Percentiles rank a stretch among this genome's conserved stretches.
phyloP scores from a whole-genome alignment of 2,113 vertebrate genomes.

The Vimba vimba region DNA sequence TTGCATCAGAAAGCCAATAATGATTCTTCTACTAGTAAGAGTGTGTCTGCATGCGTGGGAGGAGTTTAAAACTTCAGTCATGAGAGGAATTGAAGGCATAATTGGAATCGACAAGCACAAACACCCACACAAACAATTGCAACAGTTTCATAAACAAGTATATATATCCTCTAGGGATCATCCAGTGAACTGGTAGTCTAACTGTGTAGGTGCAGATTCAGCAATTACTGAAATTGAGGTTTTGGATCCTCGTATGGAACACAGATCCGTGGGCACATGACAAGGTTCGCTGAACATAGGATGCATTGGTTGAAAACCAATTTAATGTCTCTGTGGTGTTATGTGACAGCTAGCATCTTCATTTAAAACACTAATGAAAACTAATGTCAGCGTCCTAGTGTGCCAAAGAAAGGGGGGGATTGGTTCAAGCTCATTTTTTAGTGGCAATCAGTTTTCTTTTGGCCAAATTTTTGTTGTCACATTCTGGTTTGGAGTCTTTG shows the following conservation, averaged over 20 bases:
- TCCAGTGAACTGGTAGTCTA: neutral
- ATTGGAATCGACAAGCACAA: constrained; percentile 17
- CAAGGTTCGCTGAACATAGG: neutral
- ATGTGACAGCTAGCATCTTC: neutral
- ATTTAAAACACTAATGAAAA: neutral
- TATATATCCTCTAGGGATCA: neutral
- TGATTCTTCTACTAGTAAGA: neutral
- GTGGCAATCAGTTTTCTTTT: neutral
- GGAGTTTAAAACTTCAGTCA: neutral
- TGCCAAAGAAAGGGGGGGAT: too few species aligned
- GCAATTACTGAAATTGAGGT: neutral
- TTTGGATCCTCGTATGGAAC: neutral
- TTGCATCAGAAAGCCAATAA: constrained; percentile 2
- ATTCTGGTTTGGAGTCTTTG: neutral
- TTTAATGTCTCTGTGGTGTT: neutral
- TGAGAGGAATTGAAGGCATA: neutral
- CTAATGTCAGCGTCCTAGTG: too few species aligned
- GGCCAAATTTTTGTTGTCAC: neutral
- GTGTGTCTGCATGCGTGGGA: neutral
- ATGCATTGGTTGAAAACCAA: neutral
- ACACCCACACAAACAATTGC: constrained; percentile 1
- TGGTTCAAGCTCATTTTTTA: neutral
- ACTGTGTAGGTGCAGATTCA: neutral
- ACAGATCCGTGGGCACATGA: neutral
- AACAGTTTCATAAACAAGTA: neutral